phyloP scores from a whole-genome alignment of 2,888 invertebrate species.

The Drosophila peninsularis region DNA sequence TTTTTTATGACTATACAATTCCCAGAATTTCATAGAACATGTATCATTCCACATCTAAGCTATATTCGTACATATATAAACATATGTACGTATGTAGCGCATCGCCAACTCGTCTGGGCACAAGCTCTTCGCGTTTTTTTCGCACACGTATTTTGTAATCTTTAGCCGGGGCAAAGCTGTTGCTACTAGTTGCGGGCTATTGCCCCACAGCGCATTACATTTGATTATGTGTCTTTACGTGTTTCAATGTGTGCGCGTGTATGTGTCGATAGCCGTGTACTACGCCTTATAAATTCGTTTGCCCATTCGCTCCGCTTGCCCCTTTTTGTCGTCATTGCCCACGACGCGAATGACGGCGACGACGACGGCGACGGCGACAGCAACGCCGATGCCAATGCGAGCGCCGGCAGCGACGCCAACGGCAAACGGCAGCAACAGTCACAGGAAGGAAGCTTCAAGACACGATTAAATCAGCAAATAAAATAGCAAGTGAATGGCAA shows the following conservation, averaged over 20 bases:
- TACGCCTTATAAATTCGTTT: slow-evolving; percentile 69
- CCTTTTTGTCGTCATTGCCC: slow-evolving; percentile 11
- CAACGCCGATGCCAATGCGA: slow-evolving; percentile 1
- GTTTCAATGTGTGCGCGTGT: slow-evolving; percentile 28
- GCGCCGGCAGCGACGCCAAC: slow-evolving; percentile 9
- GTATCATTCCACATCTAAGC: slow-evolving; percentile 13
- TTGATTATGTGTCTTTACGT: slow-evolving; percentile 65
- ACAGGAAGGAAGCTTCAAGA: slow-evolving; percentile 80
- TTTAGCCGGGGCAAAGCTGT: slow-evolving; percentile 55
- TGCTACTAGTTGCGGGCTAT: slow-evolving; percentile 69
- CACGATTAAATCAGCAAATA: slow-evolving; percentile 80
- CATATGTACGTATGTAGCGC: slow-evolving; percentile 10
- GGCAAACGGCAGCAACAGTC: slow-evolving; percentile 58
- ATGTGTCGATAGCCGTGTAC: slow-evolving; percentile 43
- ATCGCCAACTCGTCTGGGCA: slow-evolving; percentile 30
- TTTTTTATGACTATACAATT: slow-evolving; percentile 16
- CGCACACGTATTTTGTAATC: slow-evolving; percentile 50
- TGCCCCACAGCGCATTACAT: slow-evolving; percentile 76
- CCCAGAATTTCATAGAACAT: slow-evolving; percentile 9
- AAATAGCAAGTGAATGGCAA: slow-evolving; percentile 70
- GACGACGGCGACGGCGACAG: slow-evolving; percentile 13
- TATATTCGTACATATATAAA: background rate
- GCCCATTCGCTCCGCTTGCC: slow-evolving; percentile 25
- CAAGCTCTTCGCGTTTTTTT: slow-evolving; percentile 26
- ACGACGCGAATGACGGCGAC: slow-evolving; percentile 5